phyloP scores from a whole-genome alignment of 2,888 invertebrate species.

The Drepana falcataria region DNA sequence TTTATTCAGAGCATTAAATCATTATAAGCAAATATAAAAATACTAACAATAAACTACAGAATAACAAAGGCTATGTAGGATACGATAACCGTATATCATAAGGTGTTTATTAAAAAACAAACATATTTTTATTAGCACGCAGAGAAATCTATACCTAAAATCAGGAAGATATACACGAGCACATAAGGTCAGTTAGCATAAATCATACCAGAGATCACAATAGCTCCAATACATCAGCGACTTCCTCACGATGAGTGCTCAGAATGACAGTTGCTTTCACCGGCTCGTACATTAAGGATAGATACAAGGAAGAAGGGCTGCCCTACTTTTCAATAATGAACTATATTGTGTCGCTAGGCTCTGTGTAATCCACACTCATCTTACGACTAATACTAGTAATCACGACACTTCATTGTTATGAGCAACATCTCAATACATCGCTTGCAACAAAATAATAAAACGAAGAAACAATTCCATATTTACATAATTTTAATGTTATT shows the following conservation, averaged over 20 bases:
- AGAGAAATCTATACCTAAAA: too few species aligned
- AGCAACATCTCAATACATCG: slow-evolving; percentile 30
- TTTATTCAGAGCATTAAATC: too few species aligned
- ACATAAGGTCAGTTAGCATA: slow-evolving; percentile 24
- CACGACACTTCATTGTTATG: slow-evolving; percentile 22
- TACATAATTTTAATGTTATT: background rate
- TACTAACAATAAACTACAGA: too few species aligned
- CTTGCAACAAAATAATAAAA: slow-evolving; percentile 11
- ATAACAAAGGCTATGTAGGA: too few species aligned
- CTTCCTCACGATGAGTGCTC: slow-evolving; percentile 52
- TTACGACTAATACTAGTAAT: slow-evolving; percentile 26
- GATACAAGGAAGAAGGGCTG: slow-evolving; percentile 50
- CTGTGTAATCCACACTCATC: slow-evolving; percentile 17
- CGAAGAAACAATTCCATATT: slow-evolving; percentile 9
- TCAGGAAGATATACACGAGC: slow-evolving; percentile 1
- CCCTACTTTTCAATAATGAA: slow-evolving; percentile 43
- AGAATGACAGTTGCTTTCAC: slow-evolving; percentile 65
- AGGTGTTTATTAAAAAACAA: too few species aligned
- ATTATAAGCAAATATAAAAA: too few species aligned
- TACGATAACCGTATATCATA: too few species aligned
- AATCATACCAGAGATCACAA: slow-evolving; percentile 44
- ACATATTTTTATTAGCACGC: too few species aligned
- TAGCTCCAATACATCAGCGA: slow-evolving; percentile 39
- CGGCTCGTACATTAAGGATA: slow-evolving; percentile 48
- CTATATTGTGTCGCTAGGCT: slow-evolving; percentile 32